A percentile compares a stretch with the other conserved stretches of the same genome.
phyloP scores from a whole-genome alignment of 2,113 vertebrate species.

The Tringa solitaria region DNA sequence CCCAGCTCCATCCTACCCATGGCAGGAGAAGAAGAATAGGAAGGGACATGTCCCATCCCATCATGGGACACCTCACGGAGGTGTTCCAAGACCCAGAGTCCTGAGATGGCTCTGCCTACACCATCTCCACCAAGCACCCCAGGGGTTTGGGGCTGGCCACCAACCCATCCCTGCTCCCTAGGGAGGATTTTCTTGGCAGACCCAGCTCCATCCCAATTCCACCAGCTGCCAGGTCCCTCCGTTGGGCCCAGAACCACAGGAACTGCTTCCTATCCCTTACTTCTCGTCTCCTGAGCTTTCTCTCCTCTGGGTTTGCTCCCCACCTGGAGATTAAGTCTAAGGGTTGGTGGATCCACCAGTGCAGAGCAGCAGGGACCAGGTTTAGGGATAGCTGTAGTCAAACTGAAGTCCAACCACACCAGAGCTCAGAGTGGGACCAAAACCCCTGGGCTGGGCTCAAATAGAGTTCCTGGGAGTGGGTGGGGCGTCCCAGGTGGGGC shows the following conservation, averaged over 20 bases:
- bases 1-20: background rate
- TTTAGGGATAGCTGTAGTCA: accelerated
- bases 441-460: background rate
- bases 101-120: background rate
- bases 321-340: background rate
- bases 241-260: too few relatives aligned
- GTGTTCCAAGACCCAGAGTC: background rate
- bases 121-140: background rate
- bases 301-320: background rate
- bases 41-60: background rate
- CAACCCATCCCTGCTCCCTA: background rate
- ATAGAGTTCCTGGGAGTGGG: background rate
- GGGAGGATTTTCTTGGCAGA: background rate
- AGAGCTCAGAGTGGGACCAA: background rate
- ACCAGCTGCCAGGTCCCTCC: background rate
- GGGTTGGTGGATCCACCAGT: too few relatives aligned
- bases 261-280: background rate
- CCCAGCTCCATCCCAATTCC: background rate
- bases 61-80: background rate
- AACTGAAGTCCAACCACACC: background rate
- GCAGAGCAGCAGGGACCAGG: background rate
- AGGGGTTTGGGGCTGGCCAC: background rate
- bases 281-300: background rate
- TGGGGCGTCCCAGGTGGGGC: background rate
- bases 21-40: too few relatives aligned